These are phyloP conservation scores for Eulemur rufifrons DNA, from an alignment of 2,113 vertebrate genomes.

Conservation along the genomic window DNA sequence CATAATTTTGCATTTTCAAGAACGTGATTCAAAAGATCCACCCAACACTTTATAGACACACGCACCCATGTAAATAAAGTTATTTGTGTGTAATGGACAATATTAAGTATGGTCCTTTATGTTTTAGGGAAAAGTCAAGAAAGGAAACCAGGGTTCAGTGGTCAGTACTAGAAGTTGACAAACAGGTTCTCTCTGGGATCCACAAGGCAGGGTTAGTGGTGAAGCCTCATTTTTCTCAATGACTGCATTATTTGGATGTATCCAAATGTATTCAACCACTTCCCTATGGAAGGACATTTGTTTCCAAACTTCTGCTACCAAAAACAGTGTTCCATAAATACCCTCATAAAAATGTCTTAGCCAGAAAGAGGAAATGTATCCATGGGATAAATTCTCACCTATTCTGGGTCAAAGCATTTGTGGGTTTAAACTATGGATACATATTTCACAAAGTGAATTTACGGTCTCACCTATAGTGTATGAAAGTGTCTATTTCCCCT, in stretches of 20 bases:
- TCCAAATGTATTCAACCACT: too few relatives aligned
- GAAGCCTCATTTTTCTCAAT: background rate
- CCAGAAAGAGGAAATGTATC: too few relatives aligned
- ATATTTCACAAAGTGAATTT: too few relatives aligned
- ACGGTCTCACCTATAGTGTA: too few relatives aligned
- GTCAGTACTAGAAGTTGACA: background rate
- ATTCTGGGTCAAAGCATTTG: too few relatives aligned
- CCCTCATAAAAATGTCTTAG: too few relatives aligned
- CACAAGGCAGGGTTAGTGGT: background rate
- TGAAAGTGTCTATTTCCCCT: too few relatives aligned
- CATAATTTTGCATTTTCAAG: background rate
- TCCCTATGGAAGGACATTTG: too few relatives aligned
- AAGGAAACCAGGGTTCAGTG: background rate
- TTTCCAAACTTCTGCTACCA: too few relatives aligned
- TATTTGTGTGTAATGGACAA: background rate
- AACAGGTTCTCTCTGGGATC: background rate
- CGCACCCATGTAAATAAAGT: background rate
- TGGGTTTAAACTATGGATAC: too few relatives aligned
- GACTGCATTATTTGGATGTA: background rate
- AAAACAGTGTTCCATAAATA: too few relatives aligned
- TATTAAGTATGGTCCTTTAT: background rate
- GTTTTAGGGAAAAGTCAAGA: background rate
- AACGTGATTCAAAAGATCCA: background rate
- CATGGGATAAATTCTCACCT: too few relatives aligned
- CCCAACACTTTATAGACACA: background rate